Percentiles rank a stretch among this genome's conserved stretches.
phyloP scores from a whole-genome alignment of 2,113 vertebrate species.

The Puma concolor region DNA sequence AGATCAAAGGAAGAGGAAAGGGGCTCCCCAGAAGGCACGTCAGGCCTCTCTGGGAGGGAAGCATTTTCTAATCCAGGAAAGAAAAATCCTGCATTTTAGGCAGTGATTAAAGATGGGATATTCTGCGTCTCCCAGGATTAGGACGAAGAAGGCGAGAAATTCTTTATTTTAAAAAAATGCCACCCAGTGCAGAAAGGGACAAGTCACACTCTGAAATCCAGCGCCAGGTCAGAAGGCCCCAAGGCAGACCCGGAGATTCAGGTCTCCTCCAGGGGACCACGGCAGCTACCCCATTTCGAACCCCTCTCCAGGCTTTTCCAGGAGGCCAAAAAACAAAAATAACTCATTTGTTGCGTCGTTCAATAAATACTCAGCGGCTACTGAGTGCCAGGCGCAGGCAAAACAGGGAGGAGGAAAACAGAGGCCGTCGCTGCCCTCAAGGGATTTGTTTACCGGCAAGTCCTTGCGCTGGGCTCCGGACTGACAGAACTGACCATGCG shows the following conservation, averaged over 20 bases:
- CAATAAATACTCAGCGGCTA: background rate
- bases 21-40: slow-evolving; percentile 39
- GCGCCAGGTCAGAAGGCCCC: background rate
- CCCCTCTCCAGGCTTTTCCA: background rate
- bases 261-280: background rate
- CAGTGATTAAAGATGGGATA: slow-evolving; percentile 53
- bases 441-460: background rate
- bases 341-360: background rate
- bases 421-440: background rate
- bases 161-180: slow-evolving; percentile 12
- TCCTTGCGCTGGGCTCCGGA: background rate
- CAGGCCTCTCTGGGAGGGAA: slow-evolving; percentile 36
- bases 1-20: slow-evolving; percentile 67
- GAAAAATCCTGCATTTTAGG: slow-evolving; percentile 56
- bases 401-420: background rate
- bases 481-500: too few species aligned
- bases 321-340: background rate
- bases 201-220: background rate
- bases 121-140: slow-evolving; percentile 9
- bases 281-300: background rate
- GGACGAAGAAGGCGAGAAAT: background rate
- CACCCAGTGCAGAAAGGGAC: background rate
- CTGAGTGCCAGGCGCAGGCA: background rate
- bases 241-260: background rate
- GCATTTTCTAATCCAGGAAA: slow-evolving; percentile 62